Conservation (phyloP, 2,888 invertebrate genomes). For the Laspeyria flexula region DNA sequence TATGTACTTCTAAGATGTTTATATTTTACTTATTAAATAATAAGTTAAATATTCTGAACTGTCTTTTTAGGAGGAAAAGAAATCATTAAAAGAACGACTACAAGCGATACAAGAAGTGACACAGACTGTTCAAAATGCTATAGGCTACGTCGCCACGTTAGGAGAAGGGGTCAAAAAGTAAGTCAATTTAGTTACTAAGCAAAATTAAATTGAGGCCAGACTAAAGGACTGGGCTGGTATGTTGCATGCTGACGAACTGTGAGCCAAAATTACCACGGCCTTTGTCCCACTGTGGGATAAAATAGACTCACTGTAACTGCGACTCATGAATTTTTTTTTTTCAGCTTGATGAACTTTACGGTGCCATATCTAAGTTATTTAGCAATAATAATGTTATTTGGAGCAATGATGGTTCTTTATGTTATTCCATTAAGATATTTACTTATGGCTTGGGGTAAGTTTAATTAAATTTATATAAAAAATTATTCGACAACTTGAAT, state of each 20-base stretch:
- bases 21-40: too few species aligned
- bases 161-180: constrained; percentile 98
- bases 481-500: too few species aligned
- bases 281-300: too few species aligned
- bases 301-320: too few species aligned
- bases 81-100: constrained; percentile 96
- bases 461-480: background rate
- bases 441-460: constrained; percentile 95
- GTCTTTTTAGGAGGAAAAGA: constrained; percentile 94
- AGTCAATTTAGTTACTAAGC: constrained; percentile 51
- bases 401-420: constrained; percentile 93
- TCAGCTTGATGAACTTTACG: constrained; percentile 97
- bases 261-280: too few species aligned
- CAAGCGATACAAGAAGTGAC: constrained; percentile 99
- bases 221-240: too few species aligned
- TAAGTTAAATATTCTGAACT: too few species aligned
- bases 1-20: too few species aligned
- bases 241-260: too few species aligned
- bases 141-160: constrained; percentile 97
- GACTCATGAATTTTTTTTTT: constrained; percentile 51
- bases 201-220: too few species aligned
- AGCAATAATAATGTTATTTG: constrained; percentile 91
- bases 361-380: constrained; percentile 98
- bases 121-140: constrained; percentile 97
- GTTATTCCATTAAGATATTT: constrained; percentile 95